Evolutionary conservation across 2,113 vertebrate species (phyloP), one percentile per base, ranked within the genome.

Genomic region (Onychorhynchus coronatus): DNA sequence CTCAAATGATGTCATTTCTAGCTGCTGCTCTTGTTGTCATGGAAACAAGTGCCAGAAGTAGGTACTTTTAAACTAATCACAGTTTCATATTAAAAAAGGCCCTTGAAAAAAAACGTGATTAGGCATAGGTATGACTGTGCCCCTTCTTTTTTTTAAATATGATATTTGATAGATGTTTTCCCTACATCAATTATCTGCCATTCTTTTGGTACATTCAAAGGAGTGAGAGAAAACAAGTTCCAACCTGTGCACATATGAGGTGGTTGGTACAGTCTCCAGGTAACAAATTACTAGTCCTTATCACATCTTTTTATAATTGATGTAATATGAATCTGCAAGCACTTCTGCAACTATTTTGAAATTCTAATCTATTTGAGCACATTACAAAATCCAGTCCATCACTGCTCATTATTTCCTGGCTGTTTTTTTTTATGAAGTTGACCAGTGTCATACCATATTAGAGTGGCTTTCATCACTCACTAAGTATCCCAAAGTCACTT

Each of bases 21-120:
- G 52, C 67, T 76, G 65, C 72, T 90, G 81, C 28, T 95, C 81
- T 79, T 88, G 97, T 97, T 97, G 96, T 96, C 97, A 97, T 96
- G 96, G 97, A 97, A 97, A 97, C 97, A 91, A 62, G 50, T 81
- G 59, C 85, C 78, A 95, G 79, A 89, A 95, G 86, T 44, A 95
- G 87, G 80, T 92, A 90, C 65, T 93, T 92, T 92, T 59, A 89
- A 91, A 94, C 70, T 67, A 93, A 91, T 77, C 53, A 75, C 81
- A 63, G 75, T 83, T 85, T 78, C 47, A 66, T 42, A 61, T 56
- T 13, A 24, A 95, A 76, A 53, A 82, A 70, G 41, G 74, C 55
- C 27, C 82, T 85, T 28, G 24, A 50, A 50, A 23, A 47, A 25
- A 14, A 61, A 31, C 47, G 42, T 41, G 44, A 68, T 73, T 92